A percentile compares a stretch with the other conserved stretches of the same genome.
Evolutionary conservation across 2,888 invertebrate genomes (phyloP).

Genomic region (Plebejus anna): DNA sequence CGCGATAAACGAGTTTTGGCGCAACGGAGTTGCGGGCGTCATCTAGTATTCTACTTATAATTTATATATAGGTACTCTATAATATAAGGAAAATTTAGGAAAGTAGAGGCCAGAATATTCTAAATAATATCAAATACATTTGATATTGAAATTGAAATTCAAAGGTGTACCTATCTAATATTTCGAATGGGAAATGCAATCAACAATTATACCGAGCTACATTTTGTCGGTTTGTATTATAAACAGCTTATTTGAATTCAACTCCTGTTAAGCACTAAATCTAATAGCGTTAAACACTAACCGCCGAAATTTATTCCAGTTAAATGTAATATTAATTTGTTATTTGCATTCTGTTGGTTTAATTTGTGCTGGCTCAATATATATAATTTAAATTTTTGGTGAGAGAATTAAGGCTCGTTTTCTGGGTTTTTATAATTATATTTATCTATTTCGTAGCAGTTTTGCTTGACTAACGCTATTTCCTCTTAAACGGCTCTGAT

Average conservation of each 20-base stretch:
- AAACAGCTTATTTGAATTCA: slow-evolving; percentile 26
- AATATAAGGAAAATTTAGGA: background rate
- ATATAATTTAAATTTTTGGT: background rate
- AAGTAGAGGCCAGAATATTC: background rate
- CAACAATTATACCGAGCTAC: slow-evolving; percentile 15
- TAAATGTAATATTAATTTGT: slow-evolving; percentile 2
- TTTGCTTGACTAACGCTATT: too few relatives aligned
- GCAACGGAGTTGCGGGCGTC: too few relatives aligned
- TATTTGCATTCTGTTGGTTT: background rate
- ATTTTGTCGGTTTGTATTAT: slow-evolving; percentile 12
- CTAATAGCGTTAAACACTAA: slow-evolving; percentile 3
- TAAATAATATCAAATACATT: background rate
- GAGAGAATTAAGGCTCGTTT: background rate
- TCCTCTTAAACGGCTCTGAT: too few relatives aligned
- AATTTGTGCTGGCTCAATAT: background rate
- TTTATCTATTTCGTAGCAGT: too few relatives aligned
- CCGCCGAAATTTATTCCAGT: background rate
- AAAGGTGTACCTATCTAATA: slow-evolving; percentile 4
- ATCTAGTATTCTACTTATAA: too few relatives aligned
- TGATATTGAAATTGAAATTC: slow-evolving; percentile 4
- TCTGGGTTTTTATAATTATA: background rate
- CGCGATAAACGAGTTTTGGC: too few relatives aligned
- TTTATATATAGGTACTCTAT: too few relatives aligned
- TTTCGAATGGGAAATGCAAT: slow-evolving; percentile 21
- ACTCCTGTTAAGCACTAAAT: background rate